phyloP scores from a whole-genome alignment of 2,797 vertebrate species.

The Sardinella longiceps region DNA sequence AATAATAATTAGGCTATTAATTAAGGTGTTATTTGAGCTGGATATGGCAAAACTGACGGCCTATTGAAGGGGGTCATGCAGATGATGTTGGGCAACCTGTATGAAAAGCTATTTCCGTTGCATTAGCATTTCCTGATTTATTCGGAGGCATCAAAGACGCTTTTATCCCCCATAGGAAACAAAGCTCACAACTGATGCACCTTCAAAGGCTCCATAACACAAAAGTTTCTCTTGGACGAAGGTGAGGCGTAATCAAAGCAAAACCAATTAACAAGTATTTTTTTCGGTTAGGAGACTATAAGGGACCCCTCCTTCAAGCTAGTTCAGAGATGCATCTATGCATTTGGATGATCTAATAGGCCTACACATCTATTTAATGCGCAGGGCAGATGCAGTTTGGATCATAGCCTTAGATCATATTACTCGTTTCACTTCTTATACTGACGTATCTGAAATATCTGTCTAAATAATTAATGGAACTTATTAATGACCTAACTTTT shows the following conservation, averaged over 20 bases:
- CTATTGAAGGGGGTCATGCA: conserved; percentile 33
- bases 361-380: not conserved
- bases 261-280: not conserved
- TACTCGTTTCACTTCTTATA: not conserved
- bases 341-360: not conserved
- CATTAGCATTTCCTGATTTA: conserved; percentile 48
- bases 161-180: conserved; percentile 61
- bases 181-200: conserved; percentile 54
- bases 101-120: conserved; percentile 54
- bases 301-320: not conserved
- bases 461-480: not conserved
- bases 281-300: not conserved
- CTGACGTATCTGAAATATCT: not conserved
- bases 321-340: not conserved
- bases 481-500: not conserved
- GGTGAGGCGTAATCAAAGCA: not conserved
- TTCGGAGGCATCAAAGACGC: conserved; percentile 65
- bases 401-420: not conserved
- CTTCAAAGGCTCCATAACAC: conserved; percentile 63
- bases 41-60: no score
- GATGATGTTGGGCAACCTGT: conserved; percentile 42
- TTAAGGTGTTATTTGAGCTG: conserved; percentile 1
- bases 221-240: conserved; percentile 40
- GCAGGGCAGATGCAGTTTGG: not conserved
- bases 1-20: not conserved